A percentile compares a stretch with the other conserved stretches of the same genome.
Evolutionary conservation across 1,140 invertebrate species (phyloP).

Genomic region (Battus philenor): DNA sequence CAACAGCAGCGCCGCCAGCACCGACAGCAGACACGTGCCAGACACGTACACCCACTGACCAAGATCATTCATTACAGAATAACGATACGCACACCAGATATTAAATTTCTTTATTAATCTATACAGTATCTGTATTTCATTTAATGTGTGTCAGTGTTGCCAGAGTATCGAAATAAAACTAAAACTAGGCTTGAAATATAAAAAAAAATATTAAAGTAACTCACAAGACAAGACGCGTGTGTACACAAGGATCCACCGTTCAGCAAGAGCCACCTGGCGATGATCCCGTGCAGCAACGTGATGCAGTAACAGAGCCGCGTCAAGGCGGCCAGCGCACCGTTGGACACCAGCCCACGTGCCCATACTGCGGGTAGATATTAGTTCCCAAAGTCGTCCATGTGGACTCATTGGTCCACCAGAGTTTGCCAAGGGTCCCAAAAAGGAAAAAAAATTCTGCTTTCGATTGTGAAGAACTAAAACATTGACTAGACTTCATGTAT

Average conservation of each 20-base stretch:
- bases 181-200: too few species aligned
- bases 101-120: background rate
- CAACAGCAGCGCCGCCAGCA: slow-evolving; percentile 34
- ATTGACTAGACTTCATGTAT: too few species aligned
- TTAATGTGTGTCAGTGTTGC: too few species aligned
- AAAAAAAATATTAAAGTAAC: too few species aligned
- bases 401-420: too few species aligned
- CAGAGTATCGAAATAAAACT: too few species aligned
- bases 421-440: too few species aligned
- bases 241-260: slow-evolving; percentile 30
- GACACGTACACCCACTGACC: slow-evolving; percentile 51
- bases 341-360: slow-evolving; percentile 27
- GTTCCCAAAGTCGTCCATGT: background rate
- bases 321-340: slow-evolving; percentile 25
- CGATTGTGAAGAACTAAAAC: too few species aligned
- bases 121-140: too few species aligned
- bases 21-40: slow-evolving; percentile 31
- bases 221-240: slow-evolving; percentile 38
- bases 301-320: slow-evolving; percentile 42
- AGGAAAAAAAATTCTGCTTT: too few species aligned
- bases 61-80: background rate
- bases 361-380: slow-evolving; percentile 21
- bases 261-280: slow-evolving; percentile 33
- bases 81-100: slow-evolving; percentile 5
- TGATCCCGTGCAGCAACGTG: slow-evolving; percentile 41